phyloP scores from a whole-genome alignment of 2,113 vertebrate genomes.

The Peucedramus taeniatus region DNA sequence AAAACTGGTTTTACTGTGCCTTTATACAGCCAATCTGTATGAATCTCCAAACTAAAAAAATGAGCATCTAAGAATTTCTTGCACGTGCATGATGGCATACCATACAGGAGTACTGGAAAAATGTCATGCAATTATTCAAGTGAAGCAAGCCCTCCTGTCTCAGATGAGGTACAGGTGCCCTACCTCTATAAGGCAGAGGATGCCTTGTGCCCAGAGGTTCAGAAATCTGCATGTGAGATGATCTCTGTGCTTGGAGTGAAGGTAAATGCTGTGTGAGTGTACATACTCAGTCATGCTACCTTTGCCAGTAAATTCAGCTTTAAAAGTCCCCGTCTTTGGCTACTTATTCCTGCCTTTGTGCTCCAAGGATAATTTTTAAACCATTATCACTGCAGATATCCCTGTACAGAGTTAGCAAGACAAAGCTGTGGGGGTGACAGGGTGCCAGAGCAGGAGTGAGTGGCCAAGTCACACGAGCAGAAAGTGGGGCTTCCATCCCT shows the following conservation, averaged over 20 bases:
- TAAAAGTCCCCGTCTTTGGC: not conserved
- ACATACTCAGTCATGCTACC: not conserved
- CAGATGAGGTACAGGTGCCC: not conserved
- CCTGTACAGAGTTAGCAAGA: not conserved
- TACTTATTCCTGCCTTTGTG: not conserved
- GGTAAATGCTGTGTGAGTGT: not conserved
- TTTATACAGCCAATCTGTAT: not conserved
- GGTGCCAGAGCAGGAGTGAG: not conserved
- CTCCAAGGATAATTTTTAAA: not conserved
- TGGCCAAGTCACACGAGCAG: not conserved
- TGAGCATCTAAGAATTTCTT: not conserved
- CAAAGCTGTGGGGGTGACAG: rapidly evolving
- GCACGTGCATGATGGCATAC: not conserved
- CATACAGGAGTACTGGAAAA: not conserved
- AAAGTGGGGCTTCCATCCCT: not conserved
- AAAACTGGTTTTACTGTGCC: not conserved
- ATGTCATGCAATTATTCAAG: not conserved
- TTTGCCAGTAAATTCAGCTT: not conserved
- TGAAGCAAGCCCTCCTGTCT: not conserved
- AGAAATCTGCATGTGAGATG: not conserved
- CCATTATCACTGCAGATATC: not conserved
- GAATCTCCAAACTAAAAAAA: not conserved
- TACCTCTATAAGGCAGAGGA: not conserved
- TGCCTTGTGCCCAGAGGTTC: not conserved
- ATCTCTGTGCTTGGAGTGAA: not conserved